Evolutionary conservation across 2,888 invertebrate genomes (phyloP).

Genomic region (Limenitis arthemis): DNA sequence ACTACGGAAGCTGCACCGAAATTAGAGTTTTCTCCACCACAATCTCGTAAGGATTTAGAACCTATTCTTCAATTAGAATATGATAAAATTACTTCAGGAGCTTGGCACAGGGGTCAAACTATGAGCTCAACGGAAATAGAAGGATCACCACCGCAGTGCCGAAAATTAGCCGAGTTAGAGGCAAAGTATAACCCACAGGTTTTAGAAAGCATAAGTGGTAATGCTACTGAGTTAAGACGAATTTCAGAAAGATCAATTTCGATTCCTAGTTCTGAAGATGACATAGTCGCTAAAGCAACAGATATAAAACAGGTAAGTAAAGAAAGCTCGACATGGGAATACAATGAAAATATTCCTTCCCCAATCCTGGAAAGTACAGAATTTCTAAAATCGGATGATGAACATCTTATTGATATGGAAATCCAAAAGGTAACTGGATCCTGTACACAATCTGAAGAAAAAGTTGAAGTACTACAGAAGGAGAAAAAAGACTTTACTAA

Average conservation of each 20-base stretch:
- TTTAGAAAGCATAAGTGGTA: constrained; percentile 74
- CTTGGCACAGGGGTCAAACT: constrained; percentile 78
- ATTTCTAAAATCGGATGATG: constrained; percentile 73
- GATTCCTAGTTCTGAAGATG: constrained; percentile 83
- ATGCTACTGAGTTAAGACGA: constrained; percentile 76
- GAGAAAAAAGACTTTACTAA: constrained; percentile 43
- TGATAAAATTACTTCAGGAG: constrained; percentile 77
- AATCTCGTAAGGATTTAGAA: constrained; percentile 82
- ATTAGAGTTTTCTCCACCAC: constrained; percentile 82
- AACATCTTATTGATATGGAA: constrained; percentile 68
- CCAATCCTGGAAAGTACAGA: constrained; percentile 75
- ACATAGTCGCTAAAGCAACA: constrained; percentile 72
- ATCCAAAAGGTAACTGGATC: constrained; percentile 69
- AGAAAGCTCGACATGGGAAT: constrained; percentile 73
- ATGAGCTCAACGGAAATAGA: constrained; percentile 87
- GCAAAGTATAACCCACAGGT: constrained; percentile 77
- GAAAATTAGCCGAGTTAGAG: constrained; percentile 75
- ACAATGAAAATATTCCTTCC: constrained; percentile 76
- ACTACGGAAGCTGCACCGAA: constrained; percentile 82
- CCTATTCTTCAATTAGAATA: constrained; percentile 81
- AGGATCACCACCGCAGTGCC: constrained; percentile 81
- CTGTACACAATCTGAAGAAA: constrained; percentile 46
- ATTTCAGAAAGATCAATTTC: constrained; percentile 83
- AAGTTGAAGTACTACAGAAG: constrained; percentile 37
- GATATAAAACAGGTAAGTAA: constrained; percentile 65